These are phyloP conservation scores for Discoglossus pictus DNA, from an alignment of 2,797 vertebrate genomes.

Conservation along the genomic window DNA sequence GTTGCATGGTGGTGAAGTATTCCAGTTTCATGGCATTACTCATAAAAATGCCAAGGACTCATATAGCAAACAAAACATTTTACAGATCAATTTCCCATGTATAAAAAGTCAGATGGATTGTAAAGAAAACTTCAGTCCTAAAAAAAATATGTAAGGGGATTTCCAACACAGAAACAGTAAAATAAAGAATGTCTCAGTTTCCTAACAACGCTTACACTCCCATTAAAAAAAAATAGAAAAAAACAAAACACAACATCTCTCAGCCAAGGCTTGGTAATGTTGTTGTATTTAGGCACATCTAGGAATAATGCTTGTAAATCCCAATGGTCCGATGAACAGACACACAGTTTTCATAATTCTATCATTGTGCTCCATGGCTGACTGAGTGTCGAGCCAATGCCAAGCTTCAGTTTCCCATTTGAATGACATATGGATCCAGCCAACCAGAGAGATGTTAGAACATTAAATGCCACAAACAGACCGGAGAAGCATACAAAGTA, in stretches of 20 bases:
- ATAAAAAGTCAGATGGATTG: too few species aligned
- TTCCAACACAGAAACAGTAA: too few species aligned
- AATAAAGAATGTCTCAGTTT: constrained; percentile 49
- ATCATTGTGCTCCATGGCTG: constrained; percentile 71
- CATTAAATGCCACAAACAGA: constrained; percentile 75
- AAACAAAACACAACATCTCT: background rate
- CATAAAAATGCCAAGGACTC: too few species aligned
- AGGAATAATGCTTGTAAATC: constrained; percentile 73
- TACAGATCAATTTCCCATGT: too few species aligned
- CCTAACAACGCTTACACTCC: constrained; percentile 55
- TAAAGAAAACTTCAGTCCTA: too few species aligned
- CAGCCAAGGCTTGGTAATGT: constrained; percentile 62
- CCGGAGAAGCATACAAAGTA: constrained; percentile 74
- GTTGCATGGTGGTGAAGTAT: too few species aligned
- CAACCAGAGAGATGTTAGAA: constrained; percentile 80
- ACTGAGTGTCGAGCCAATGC: constrained; percentile 68
- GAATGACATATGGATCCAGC: constrained; percentile 90
- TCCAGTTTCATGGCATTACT: too few species aligned
- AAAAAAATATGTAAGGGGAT: too few species aligned
- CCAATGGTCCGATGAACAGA: constrained; percentile 80
- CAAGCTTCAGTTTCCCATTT: constrained; percentile 76
- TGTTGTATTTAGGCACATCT: constrained; percentile 58
- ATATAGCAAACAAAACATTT: too few species aligned
- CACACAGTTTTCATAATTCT: constrained; percentile 83
- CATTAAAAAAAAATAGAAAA: constrained; percentile 14